These are phyloP conservation scores for Todiramphus saurophagus DNA, from an alignment of 2,113 vertebrate genomes.

Conservation along the genomic window DNA sequence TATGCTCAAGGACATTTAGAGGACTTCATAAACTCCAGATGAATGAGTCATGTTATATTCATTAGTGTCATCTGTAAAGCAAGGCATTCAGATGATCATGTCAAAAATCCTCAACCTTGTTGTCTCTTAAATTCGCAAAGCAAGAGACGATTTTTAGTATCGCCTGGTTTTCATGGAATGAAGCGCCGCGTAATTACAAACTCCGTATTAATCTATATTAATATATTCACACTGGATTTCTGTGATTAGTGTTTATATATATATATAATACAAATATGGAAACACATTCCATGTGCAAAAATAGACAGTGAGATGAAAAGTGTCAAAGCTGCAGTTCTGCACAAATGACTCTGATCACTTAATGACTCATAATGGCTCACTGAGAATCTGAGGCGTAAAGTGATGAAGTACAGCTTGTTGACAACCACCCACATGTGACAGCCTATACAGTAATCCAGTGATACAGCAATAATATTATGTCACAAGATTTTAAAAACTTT, in stretches of 20 bases:
- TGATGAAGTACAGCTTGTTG: conserved; percentile 59
- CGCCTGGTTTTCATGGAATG: background rate
- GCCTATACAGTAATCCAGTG: background rate
- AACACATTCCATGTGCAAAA: conserved; percentile 49
- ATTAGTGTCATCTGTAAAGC: background rate
- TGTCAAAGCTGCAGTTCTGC: conserved; percentile 44
- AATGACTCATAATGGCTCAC: conserved; percentile 71
- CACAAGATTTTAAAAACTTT: background rate
- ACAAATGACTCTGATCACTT: conserved; percentile 68
- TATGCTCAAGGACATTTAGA: background rate
- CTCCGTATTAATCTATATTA: conserved; percentile 39
- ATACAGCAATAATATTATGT: background rate
- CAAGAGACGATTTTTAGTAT: conserved; percentile 2
- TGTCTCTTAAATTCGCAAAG: background rate
- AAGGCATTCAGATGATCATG: background rate
- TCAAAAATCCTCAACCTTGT: background rate
- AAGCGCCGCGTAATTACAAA: background rate
- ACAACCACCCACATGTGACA: conserved; percentile 43
- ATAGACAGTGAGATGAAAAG: conserved; percentile 59
- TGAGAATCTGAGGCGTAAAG: conserved; percentile 27
- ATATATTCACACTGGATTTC: conserved; percentile 38
- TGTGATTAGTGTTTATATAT: conserved; percentile 24
- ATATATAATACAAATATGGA: background rate
- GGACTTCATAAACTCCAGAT: background rate
- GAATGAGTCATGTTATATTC: background rate